phyloP scores from a whole-genome alignment of 2,113 vertebrate genomes.

The Chauna torquata region DNA sequence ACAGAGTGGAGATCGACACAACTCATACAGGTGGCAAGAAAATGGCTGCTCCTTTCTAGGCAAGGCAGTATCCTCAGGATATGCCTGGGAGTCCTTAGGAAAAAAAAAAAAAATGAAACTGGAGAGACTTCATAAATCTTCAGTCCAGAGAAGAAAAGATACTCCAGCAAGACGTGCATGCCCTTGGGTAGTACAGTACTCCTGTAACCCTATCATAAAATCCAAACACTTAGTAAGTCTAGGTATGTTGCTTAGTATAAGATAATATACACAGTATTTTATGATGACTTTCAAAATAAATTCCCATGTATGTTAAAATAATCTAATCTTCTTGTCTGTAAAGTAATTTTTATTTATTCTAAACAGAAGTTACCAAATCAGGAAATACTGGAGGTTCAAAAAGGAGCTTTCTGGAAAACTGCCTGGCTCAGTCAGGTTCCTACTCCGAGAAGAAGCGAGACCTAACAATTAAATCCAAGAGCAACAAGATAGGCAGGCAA shows the following conservation, averaged over 20 bases:
- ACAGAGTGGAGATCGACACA: accelerated
- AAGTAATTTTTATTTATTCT: not conserved
- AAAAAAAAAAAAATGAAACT: not conserved
- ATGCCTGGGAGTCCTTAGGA: not conserved
- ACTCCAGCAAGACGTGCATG: not conserved
- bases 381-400: not conserved
- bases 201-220: not conserved
- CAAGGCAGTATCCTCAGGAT: not conserved
- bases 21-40: not conserved
- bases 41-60: not conserved
- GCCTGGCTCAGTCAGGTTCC: not conserved
- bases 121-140: not conserved
- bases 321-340: not conserved
- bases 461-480: not conserved
- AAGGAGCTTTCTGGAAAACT: not conserved
- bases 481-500: not conserved
- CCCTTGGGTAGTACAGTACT: not conserved
- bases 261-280: not conserved
- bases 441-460: not conserved
- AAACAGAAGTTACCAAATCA: not conserved
- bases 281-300: not conserved
- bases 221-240: not conserved
- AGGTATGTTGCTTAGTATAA: not conserved
- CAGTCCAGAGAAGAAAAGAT: not conserved
- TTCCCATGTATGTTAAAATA: not conserved